These are phyloP conservation scores for Hipparchia sbordonii DNA, from an alignment of 2,888 invertebrate species.

Conservation along the genomic window DNA sequence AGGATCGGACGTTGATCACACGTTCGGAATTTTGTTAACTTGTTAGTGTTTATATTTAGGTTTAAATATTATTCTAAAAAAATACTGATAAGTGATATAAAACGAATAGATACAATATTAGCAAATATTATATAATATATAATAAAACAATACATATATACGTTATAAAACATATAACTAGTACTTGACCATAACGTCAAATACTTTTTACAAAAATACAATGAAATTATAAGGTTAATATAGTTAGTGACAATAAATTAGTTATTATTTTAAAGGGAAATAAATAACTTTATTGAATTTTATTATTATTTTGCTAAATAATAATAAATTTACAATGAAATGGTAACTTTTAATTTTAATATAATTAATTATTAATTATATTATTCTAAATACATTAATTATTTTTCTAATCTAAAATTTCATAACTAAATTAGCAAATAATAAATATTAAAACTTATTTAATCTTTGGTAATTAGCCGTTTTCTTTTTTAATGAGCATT, in stretches of 20 bases:
- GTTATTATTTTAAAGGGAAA: background rate
- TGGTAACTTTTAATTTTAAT: slow-evolving; percentile 30
- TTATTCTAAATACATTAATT: slow-evolving; percentile 12
- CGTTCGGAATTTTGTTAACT: slow-evolving; percentile 36
- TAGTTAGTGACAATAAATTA: slow-evolving; percentile 1
- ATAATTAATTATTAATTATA: slow-evolving; percentile 1
- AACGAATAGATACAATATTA: slow-evolving; percentile 16
- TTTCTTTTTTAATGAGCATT: slow-evolving; percentile 57
- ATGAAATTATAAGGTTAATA: background rate
- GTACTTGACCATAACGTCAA: too few species aligned
- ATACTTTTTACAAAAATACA: background rate
- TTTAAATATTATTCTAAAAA: background rate
- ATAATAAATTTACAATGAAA: slow-evolving; percentile 29
- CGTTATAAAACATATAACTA: too few species aligned
- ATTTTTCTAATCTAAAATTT: slow-evolving; percentile 22
- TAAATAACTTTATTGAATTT: slow-evolving; percentile 6
- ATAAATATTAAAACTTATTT: slow-evolving; percentile 38
- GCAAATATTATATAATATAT: slow-evolving; percentile 18
- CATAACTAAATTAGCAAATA: slow-evolving; percentile 38
- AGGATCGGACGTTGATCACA: background rate
- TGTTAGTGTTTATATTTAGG: slow-evolving; percentile 33
- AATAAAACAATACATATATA: slow-evolving; percentile 16
- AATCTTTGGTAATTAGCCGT: slow-evolving; percentile 80
- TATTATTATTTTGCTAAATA: slow-evolving; percentile 20
- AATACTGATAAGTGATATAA: slow-evolving; percentile 23